Percentiles rank a stretch among this genome's conserved stretches.
Conservation (phyloP, 2,113 vertebrate genomes). For the Plotosus lineatus region DNA sequence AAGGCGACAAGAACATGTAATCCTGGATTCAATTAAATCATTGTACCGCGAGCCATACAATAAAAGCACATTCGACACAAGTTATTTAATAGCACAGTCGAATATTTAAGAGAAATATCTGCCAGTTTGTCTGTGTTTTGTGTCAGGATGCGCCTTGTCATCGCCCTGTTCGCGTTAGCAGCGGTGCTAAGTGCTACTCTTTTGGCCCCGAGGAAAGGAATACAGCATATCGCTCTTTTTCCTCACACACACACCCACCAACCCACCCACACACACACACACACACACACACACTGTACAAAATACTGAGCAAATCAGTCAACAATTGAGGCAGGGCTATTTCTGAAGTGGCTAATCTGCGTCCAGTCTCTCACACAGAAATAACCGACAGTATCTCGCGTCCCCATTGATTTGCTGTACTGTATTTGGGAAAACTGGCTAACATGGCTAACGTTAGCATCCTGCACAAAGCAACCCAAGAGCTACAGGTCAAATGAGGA, state of each 20-base stretch:
- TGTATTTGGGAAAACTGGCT: slow-evolving; percentile 1
- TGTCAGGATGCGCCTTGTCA: slow-evolving; percentile 38
- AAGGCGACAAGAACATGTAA: not conserved
- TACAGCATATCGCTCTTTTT: too few species aligned
- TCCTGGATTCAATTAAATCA: too few species aligned
- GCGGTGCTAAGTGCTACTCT: slow-evolving; percentile 19
- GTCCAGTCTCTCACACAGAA: not conserved
- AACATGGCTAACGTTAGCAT: slow-evolving; percentile 21
- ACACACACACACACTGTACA: not conserved
- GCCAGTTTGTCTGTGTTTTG: not conserved
- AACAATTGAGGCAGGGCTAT: not conserved
- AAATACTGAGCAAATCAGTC: not conserved
- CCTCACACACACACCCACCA: not conserved
- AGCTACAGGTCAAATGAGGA: not conserved
- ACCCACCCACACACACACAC: not conserved
- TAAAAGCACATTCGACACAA: too few species aligned
- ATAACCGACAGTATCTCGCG: not conserved
- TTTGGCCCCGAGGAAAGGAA: too few species aligned
- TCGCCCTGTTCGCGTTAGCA: slow-evolving; percentile 42
- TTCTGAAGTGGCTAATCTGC: not conserved
- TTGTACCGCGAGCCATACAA: too few species aligned
- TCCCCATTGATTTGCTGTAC: not conserved
- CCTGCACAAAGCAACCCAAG: slow-evolving; percentile 15
- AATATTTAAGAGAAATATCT: not conserved
- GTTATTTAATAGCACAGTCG: not conserved